These are phyloP conservation scores for Dasyurus viverrinus DNA, from an alignment of 2,113 vertebrate genomes.

Conservation along the genomic window DNA sequence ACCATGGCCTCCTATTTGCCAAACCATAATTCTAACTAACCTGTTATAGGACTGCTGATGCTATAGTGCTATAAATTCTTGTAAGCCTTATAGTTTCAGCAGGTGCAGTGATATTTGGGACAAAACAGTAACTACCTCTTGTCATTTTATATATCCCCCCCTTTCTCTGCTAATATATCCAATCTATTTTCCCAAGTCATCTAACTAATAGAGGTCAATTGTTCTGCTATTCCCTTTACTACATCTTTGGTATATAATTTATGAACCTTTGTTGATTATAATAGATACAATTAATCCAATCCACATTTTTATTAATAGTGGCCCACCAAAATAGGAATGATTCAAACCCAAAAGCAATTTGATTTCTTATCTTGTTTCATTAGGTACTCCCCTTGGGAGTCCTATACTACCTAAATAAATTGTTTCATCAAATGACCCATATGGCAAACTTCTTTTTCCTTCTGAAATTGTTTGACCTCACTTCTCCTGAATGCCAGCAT, in stretches of 20 bases:
- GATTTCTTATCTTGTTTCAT: constrained; percentile 25
- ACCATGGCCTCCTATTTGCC: neutral
- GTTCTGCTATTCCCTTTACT: no score
- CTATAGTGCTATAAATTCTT: neutral
- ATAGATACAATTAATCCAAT: constrained; percentile 51
- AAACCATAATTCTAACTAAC: no score
- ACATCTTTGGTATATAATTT: neutral
- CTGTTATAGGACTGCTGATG: no score
- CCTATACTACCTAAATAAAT: constrained; percentile 53
- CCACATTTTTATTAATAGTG: constrained; percentile 42
- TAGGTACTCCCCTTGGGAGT: constrained; percentile 13
- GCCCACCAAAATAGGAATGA: constrained; percentile 9
- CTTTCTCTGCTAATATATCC: no score
- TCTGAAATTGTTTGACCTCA: no score
- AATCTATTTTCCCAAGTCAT: neutral
- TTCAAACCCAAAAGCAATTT: neutral
- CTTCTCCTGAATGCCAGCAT: neutral
- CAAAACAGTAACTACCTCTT: no score
- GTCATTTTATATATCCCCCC: no score
- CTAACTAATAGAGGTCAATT: neutral
- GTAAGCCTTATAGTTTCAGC: neutral
- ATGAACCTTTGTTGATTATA: constrained; percentile 37
- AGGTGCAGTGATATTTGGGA: neutral
- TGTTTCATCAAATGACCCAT: constrained; percentile 14
- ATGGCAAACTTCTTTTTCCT: no score